Evolutionary conservation across 1,140 invertebrate genomes (phyloP), one percentile per base, ranked within the genome.

Genomic region (Sminthurinus signatus): DNA sequence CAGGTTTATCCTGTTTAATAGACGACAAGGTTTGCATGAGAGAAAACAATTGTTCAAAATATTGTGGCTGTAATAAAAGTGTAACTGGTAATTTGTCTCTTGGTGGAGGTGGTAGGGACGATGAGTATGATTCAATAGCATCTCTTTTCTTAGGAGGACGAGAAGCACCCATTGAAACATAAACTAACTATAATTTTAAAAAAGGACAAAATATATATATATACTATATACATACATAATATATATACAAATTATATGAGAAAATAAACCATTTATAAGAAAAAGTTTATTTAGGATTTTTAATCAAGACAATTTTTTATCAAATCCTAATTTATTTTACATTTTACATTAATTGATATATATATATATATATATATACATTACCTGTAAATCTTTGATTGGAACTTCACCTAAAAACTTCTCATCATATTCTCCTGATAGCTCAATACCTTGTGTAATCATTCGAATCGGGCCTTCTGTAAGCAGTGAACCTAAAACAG

Each of bases 371-470:
- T 5, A 36, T 15, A 36, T 8, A 36, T 36, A 36, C 15, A 8
- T 86, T 60, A 82, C 78, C 75, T 83, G 81, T 46, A 76, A 73
- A 75, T 96, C 92, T 75, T 95, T 96, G 73, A 96, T 91, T 29
- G 90, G 90, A 78, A 94, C 87, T 76, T 95, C 91, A 19, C 84
- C 84, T 0, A 96, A 75, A 0, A 86, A 89, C 70, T 93, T 89
- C 73, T 96, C 92, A 75, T 96, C 93, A 73, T 88, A 90, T 68
- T 96, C 92, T n/a, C 89, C 86, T 0, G 89, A 91, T 1, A 96
- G 77, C 75, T 96, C 93, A 75, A 95, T 92, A 0, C 93, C 93
- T 75, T 93, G 88, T 0, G 91, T 93, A 50, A 96, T 94, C 80
- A 96, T 93, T 48, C 93, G 78, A 28, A 96, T 85, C 0, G 88